Evolutionary conservation across 1,140 invertebrate genomes (phyloP), one percentile per base, ranked within the genome.

Genomic region (Drosophila bifasciata): DNA sequence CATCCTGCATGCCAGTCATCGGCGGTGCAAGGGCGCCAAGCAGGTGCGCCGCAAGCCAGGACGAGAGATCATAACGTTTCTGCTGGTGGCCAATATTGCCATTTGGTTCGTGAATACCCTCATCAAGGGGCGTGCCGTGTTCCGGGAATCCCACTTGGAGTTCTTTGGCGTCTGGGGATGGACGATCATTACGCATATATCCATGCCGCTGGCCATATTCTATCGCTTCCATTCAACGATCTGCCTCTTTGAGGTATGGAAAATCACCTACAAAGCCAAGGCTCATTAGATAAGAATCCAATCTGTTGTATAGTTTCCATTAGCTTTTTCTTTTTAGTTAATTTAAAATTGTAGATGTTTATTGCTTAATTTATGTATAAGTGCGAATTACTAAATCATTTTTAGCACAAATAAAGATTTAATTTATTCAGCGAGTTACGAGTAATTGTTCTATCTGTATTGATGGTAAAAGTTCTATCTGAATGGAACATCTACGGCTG

Each of bases 191-290:
- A 96, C 95, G 0, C 96, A 97, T 89, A 94, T 97, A 0, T 96
- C 96, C 0, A 96, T 97, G 93, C 97, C 96, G 0, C 92, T 97
- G 28, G 95, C 96, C 1, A 97, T 97, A 57, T 97, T 97, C 92
- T 97, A 96, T 91, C 92, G 96, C 11, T 97, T 98, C 92, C 97
- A 99, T 92, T 98, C 97, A 0, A 98, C 97, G 1, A 98, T 99
- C 53, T 99, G 98, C 89, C 93, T 99, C 0, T 98, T 98, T 86
- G 98, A 99, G 92, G 97, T 99, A 19, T 99, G 98, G 98, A 98
- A 98, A 91, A 94, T 96, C 59, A 95, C 97, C 25, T 99, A 98
- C 92, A 98, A 98, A 52, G 83, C 90, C 1, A 91, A 92, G 67
- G 60, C 86, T 5, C 90, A 91, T 56, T 91, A 79, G 70, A n/a